phyloP scores from a whole-genome alignment of 2,888 invertebrate genomes.

The Polylopha cassiicola region DNA sequence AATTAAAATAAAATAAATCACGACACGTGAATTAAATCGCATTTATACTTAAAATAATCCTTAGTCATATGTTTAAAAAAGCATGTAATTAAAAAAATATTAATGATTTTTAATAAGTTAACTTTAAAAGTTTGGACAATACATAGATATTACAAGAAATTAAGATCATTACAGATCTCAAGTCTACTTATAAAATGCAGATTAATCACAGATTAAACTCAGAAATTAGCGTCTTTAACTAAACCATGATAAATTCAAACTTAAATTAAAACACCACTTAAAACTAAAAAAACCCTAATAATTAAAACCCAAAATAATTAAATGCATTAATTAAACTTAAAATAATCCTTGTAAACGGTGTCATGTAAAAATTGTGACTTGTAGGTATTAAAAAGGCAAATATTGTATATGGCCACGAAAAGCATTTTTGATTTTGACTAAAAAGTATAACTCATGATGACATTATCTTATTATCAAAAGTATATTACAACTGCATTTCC shows the following conservation, averaged over 20 bases:
- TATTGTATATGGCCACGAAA: constrained; percentile 15
- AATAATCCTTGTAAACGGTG: constrained; percentile 2
- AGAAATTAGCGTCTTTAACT: constrained; percentile 1
- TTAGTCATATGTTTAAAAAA: no score
- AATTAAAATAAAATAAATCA: no score
- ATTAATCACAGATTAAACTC: constrained; percentile 1
- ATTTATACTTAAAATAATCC: no score
- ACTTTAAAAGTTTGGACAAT: no score
- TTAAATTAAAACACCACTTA: constrained; percentile 16
- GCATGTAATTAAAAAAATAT: no score
- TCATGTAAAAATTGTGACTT: constrained; percentile 15
- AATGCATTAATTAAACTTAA: constrained; percentile 8
- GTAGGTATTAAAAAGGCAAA: constrained; percentile 19
- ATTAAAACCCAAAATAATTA: constrained; percentile 1
- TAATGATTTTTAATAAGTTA: no score
- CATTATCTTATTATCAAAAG: no score
- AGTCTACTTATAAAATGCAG: constrained; percentile 10
- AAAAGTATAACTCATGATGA: no score
- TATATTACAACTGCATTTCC: no score
- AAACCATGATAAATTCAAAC: constrained; percentile 11
- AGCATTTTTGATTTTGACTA: constrained; percentile 4
- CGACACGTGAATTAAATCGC: no score
- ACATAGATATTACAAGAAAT: neutral
- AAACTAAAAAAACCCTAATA: constrained; percentile 8
- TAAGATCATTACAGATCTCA: constrained; percentile 13